Percentiles rank a stretch among this genome's conserved stretches.
Evolutionary conservation across 2,888 invertebrate genomes (phyloP).

Genomic region (Parascotia fuliginaria): DNA sequence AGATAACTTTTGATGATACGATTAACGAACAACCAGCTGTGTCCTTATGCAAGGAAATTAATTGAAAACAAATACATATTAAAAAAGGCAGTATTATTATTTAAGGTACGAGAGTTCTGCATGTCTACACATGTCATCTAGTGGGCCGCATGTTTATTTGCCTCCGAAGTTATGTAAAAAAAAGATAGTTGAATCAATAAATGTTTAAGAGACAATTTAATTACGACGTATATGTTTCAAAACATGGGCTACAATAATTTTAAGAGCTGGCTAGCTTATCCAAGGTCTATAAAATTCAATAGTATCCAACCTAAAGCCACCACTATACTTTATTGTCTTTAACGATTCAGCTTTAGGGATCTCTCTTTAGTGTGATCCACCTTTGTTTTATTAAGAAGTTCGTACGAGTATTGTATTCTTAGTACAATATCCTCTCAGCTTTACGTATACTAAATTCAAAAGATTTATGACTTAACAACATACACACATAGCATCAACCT

Average conservation of each 20-base stretch:
- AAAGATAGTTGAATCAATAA: constrained; percentile 26
- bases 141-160: too few relatives aligned
- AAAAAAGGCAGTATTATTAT: too few relatives aligned
- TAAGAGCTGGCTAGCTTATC: constrained; percentile 12
- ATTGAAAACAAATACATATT: neutral
- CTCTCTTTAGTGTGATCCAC: constrained; percentile 15
- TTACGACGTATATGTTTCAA: constrained; percentile 32
- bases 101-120: too few relatives aligned
- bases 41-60: too few relatives aligned
- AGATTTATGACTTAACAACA: too few relatives aligned
- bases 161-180: too few relatives aligned
- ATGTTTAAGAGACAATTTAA: constrained; percentile 25
- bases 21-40: too few relatives aligned
- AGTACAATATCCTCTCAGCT: too few relatives aligned
- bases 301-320: constrained; percentile 22
- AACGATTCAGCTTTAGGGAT: constrained; percentile 15
- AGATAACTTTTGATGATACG: too few relatives aligned
- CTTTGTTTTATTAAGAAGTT: neutral
- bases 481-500: too few relatives aligned
- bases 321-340: constrained; percentile 34
- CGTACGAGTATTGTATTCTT: neutral
- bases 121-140: too few relatives aligned
- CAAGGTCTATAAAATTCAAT: constrained; percentile 34
- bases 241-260: constrained; percentile 17
- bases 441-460: too few relatives aligned